These are phyloP conservation scores for Hypolimnas misippus DNA, from an alignment of 2,888 invertebrate species.

Conservation along the genomic window DNA sequence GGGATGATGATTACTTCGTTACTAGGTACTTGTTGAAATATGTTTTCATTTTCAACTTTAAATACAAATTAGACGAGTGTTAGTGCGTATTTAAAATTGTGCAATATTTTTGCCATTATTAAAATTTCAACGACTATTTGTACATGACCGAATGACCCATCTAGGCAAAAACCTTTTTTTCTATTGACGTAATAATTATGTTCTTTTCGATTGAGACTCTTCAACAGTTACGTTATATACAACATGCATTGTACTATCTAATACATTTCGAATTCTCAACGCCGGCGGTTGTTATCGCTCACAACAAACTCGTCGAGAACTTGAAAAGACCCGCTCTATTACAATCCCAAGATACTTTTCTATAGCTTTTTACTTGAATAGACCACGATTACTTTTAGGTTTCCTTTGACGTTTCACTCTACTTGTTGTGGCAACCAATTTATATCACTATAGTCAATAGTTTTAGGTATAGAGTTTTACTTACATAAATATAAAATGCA, in stretches of 20 bases:
- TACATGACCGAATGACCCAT: too few species aligned
- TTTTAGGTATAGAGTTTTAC: too few species aligned
- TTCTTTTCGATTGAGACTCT: neutral
- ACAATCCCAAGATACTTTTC: slow-evolving; percentile 17
- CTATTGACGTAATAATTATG: too few species aligned
- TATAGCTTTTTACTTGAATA: slow-evolving; percentile 29
- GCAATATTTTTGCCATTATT: too few species aligned
- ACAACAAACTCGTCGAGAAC: slow-evolving; percentile 26
- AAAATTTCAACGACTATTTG: too few species aligned
- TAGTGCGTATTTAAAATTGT: too few species aligned
- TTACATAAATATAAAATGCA: too few species aligned
- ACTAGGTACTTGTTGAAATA: too few species aligned
- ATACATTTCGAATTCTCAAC: slow-evolving; percentile 23
- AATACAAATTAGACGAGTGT: too few species aligned
- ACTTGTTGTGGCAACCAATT: neutral
- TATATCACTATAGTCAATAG: neutral
- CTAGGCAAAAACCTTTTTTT: too few species aligned
- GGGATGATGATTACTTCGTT: too few species aligned
- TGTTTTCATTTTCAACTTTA: too few species aligned
- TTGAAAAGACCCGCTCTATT: slow-evolving; percentile 32
- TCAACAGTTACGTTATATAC: neutral
- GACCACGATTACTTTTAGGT: slow-evolving; percentile 18
- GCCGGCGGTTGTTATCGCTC: slow-evolving; percentile 29
- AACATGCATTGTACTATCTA: slow-evolving; percentile 16
- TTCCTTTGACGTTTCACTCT: slow-evolving; percentile 10